A percentile compares a stretch with the other conserved stretches of the same genome.
Conservation (phyloP, 2,113 vertebrate species). For the Cyanoramphus novaezelandiae region DNA sequence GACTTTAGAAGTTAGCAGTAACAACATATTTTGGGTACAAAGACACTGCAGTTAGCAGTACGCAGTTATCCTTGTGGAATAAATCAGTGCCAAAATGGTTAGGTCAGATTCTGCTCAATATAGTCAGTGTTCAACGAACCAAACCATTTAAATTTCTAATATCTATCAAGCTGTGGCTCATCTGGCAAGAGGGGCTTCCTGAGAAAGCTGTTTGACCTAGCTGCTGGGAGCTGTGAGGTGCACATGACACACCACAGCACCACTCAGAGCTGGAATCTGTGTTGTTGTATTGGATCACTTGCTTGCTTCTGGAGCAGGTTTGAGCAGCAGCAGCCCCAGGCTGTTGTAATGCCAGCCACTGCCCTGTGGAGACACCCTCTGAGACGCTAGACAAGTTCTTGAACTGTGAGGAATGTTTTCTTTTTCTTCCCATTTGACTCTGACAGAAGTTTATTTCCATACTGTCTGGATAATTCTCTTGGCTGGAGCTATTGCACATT, state of each 20-base stretch:
- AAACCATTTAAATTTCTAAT: background rate
- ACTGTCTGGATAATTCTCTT: background rate
- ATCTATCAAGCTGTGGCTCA: background rate
- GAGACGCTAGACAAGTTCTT: background rate
- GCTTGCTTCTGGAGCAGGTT: background rate
- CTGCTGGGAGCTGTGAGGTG: background rate
- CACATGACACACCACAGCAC: background rate
- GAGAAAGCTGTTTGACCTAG: background rate
- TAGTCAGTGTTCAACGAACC: background rate
- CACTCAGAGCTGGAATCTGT: background rate
- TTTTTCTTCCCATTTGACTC: background rate
- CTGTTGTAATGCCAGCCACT: background rate
- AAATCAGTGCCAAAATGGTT: background rate
- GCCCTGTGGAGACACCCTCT: background rate
- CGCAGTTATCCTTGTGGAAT: background rate
- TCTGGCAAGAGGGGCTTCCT: constrained; percentile 24
- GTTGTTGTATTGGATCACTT: background rate
- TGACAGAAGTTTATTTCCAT: background rate
- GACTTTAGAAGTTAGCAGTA: background rate
- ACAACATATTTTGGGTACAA: background rate
- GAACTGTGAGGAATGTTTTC: background rate
- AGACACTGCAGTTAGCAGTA: background rate
- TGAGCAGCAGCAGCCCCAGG: background rate
- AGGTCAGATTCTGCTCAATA: background rate
- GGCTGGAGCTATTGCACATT: background rate